A percentile compares a stretch with the other conserved stretches of the same genome.
phyloP scores from a whole-genome alignment of 2,113 vertebrate genomes.

The Motacilla tschutschensis region DNA sequence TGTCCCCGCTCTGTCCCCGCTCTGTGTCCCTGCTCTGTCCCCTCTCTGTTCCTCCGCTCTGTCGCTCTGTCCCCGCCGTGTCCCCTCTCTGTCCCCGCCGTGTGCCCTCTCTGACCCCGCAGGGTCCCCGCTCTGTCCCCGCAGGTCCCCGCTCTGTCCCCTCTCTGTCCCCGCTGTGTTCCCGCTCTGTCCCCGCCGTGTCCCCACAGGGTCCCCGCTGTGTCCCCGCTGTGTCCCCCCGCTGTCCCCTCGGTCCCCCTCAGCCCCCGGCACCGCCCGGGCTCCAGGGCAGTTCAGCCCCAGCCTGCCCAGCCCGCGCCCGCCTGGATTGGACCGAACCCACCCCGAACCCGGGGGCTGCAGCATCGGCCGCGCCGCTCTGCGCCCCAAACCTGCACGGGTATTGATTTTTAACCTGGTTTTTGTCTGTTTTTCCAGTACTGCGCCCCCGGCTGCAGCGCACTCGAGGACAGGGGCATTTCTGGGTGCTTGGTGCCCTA shows the following conservation, averaged over 20 bases:
- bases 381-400: fast-evolving
- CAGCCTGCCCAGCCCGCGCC: background rate
- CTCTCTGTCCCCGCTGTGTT: no score
- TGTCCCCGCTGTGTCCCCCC: background rate
- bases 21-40: no score
- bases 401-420: no score
- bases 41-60: no score
- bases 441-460: background rate
- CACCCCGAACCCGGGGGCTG: background rate
- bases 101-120: no score
- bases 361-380: background rate
- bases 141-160: no score
- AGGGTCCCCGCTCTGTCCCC: background rate
- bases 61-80: no score
- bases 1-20: no score
- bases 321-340: fast-evolving
- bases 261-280: fast-evolving
- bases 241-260: no score
- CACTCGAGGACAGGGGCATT: background rate
- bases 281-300: background rate
- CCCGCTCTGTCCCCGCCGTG: no score
- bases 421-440: background rate
- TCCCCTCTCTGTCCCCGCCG: no score
- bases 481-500: background rate
- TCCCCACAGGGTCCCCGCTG: no score